phyloP scores from a whole-genome alignment of 2,113 vertebrate species.

The Crotalus tigris region DNA sequence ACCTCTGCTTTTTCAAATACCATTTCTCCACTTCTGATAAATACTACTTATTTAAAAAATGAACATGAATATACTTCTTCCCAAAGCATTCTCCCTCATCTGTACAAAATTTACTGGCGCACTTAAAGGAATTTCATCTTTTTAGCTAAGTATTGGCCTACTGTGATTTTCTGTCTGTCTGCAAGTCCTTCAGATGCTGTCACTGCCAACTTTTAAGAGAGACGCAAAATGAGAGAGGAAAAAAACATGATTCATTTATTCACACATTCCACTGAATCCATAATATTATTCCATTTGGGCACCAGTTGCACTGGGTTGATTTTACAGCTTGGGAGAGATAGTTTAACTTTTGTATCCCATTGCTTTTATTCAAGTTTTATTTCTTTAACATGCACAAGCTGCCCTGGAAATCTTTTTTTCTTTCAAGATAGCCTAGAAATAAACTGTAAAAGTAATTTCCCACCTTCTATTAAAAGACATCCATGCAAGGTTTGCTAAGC shows the following conservation, averaged over 20 bases:
- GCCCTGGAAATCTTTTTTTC: neutral
- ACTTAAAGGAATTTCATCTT: neutral
- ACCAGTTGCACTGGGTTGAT: neutral
- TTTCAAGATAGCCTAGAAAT: neutral
- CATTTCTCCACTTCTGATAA: conserved; percentile 42
- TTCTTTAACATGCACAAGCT: neutral
- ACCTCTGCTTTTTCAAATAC: conserved; percentile 35
- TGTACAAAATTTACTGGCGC: neutral
- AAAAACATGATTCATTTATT: neutral
- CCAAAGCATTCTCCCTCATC: neutral
- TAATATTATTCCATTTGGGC: neutral
- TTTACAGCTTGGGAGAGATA: neutral
- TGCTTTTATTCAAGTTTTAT: neutral
- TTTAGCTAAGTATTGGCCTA: neutral
- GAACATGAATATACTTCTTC: conserved; percentile 31
- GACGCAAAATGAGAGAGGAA: neutral
- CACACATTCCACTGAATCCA: neutral
- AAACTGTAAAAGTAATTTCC: neutral
- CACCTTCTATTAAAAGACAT: neutral
- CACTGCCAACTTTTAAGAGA: neutral
- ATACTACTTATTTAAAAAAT: conserved; percentile 52
- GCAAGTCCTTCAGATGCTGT: neutral
- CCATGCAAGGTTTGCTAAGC: neutral
- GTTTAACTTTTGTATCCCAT: neutral
- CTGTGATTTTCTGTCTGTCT: neutral